Evolutionary conservation across 2,888 invertebrate species (phyloP).

Genomic region (Synanthedon formicaeformis): DNA sequence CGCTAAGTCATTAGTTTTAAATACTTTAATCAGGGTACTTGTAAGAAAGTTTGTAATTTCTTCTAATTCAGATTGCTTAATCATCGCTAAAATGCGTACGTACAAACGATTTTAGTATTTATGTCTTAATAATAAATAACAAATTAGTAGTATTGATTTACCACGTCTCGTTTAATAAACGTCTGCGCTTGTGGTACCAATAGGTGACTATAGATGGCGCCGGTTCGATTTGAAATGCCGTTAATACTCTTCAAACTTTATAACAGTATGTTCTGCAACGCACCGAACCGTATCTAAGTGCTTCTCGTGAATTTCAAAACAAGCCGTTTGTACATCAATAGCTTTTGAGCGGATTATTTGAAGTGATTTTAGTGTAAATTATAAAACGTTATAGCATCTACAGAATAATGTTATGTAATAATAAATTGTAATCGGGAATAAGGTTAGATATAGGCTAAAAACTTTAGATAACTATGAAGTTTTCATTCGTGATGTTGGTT

Average conservation of each 20-base stretch:
- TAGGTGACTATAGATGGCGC: too few relatives aligned
- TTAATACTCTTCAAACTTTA: conserved; percentile 1
- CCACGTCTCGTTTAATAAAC: too few relatives aligned
- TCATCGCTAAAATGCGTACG: too few relatives aligned
- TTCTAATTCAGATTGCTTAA: too few relatives aligned
- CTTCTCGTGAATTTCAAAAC: conserved; percentile 62
- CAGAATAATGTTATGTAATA: not conserved
- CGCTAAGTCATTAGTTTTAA: too few relatives aligned
- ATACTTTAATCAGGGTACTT: too few relatives aligned
- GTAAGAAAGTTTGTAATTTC: too few relatives aligned
- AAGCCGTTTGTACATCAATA: conserved; percentile 54
- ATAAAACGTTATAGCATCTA: conserved; percentile 13
- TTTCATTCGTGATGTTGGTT: not conserved
- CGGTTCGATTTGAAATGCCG: too few relatives aligned
- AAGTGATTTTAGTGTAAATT: conserved; percentile 37
- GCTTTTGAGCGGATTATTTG: conserved; percentile 49
- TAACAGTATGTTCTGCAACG: conserved; percentile 20
- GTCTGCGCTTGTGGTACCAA: too few relatives aligned
- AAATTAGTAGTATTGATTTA: too few relatives aligned
- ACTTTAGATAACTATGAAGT: not conserved
- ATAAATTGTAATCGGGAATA: not conserved
- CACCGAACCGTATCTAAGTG: conserved; percentile 58
- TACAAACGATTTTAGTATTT: too few relatives aligned
- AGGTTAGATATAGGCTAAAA: not conserved
- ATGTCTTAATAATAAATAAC: too few relatives aligned